Percentiles rank a stretch among this genome's conserved stretches.
phyloP scores from a whole-genome alignment of 23 tunicate species.

The Halocynthia aurantium region DNA sequence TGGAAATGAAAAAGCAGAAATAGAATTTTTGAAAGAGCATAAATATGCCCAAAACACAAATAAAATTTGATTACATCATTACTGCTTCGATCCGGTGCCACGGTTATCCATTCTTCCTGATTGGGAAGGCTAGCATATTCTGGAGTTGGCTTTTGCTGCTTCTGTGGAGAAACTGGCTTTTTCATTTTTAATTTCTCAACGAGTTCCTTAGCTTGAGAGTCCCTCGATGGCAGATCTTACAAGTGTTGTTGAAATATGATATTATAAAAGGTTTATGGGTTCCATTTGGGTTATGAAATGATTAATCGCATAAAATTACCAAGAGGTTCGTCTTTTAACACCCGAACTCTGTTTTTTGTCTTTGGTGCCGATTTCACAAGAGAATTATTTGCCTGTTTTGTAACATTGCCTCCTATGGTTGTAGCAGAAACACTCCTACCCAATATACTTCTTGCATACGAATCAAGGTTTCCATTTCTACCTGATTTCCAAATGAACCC shows the following conservation, averaged over 20 bases:
- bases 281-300: background rate
- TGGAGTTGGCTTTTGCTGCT: background rate
- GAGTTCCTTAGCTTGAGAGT: slow-evolving; percentile 38
- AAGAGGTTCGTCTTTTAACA: slow-evolving; percentile 84
- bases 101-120: slow-evolving; percentile 61
- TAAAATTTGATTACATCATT: slow-evolving; percentile 27
- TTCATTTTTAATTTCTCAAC: slow-evolving; percentile 40
- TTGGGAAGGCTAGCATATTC: background rate
- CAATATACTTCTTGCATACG: slow-evolving; percentile 71
- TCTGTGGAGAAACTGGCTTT: slow-evolving; percentile 21
- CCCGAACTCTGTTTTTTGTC: slow-evolving; percentile 28
- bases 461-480: slow-evolving; percentile 50
- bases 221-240: slow-evolving; percentile 38
- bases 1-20: too few species aligned
- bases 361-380: slow-evolving; percentile 6
- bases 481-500: slow-evolving; percentile 79
- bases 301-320: slow-evolving; percentile 21
- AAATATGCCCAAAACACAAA: background rate
- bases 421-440: slow-evolving; percentile 47
- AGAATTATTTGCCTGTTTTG: slow-evolving; percentile 7
- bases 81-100: slow-evolving; percentile 36
- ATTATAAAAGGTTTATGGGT: background rate
- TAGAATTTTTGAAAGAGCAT: too few species aligned
- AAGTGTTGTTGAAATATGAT: background rate
- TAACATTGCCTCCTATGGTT: background rate